Evolutionary conservation across 2,888 invertebrate genomes (phyloP), one percentile per base, ranked within the genome.

Genomic region (Anoplius nigerrimus): DNA sequence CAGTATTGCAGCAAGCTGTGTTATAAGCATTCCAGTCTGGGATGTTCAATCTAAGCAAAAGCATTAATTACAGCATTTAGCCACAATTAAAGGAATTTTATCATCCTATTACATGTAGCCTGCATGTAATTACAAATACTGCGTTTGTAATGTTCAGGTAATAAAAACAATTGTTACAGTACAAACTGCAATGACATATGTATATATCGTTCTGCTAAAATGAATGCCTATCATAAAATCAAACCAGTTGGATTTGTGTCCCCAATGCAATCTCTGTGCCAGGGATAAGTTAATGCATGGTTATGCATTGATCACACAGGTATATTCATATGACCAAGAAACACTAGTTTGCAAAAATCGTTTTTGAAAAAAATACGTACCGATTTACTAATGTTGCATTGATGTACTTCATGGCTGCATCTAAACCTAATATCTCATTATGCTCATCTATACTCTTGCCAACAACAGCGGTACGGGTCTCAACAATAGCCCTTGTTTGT

Each of bases 381-480:
- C 91, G 90, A 79, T 94, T 94, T 53, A 95, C 90, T 72, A 95
- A 90, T 66, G 95, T 95, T n/a, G 93, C 91, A 87, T 95, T 93
- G 75, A 99, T 95, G 87, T 95, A 99, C 84, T 97, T 96, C 92
- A 99, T 94, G 0, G 99, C 99, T 21, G 97, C 93, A 89, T 99
- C 98, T 86, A 99, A 90, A 27, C 97, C 97, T 52, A 98, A 89
- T 81, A 99, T 97, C 90, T 99, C 99, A 90, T 98, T 98, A 87
- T 99, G 99, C 85, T 99, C 99, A 79, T 96, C 93, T 58, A 99
- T 94, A 85, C 97, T 97, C 89, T 98, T 98, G 0, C 97, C 96
- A 59, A 93, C 93, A 0, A 97, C 95, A 0, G 94, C 95, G 83
- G 95, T 92, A 52, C 95, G 92, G 0, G 98, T 98, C 89, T 99